Conservation (phyloP, 64 coral and sea anemone genomes). For the Pocillopora verrucosa region DNA sequence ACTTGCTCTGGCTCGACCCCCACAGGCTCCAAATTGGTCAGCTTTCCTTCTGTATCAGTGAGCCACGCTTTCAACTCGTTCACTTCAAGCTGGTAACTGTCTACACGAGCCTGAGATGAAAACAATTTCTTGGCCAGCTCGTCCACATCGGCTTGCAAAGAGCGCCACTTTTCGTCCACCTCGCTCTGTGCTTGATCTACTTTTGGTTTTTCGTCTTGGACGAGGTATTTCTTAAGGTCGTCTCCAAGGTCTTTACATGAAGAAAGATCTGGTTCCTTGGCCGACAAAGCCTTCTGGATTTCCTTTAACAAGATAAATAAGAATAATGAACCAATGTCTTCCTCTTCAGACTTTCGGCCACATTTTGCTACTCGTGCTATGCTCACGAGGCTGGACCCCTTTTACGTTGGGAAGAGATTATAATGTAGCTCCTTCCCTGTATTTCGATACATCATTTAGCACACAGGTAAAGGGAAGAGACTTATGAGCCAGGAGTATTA, state of each 20-base stretch:
- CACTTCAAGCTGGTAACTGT: conserved; percentile 58
- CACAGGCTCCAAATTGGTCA: conserved; percentile 60
- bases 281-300: conserved; percentile 71
- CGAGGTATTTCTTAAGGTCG: conserved; percentile 60
- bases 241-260: conserved; percentile 60
- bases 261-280: conserved; percentile 73
- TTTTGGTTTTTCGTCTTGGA: conserved; percentile 57
- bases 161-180: conserved; percentile 68
- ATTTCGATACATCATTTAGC: no score
- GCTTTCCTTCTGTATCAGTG: conserved; percentile 53
- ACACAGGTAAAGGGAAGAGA: no score
- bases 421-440: no score
- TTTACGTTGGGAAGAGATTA: no score
- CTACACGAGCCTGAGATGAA: conserved; percentile 70
- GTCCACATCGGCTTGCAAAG: conserved; percentile 55
- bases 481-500: no score
- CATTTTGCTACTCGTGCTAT: no score
- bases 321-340: background rate
- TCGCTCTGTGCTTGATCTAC: conserved; percentile 60
- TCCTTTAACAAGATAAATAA: conserved; percentile 34
- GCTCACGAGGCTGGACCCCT: no score
- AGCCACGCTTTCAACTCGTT: conserved; percentile 75
- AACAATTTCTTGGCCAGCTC: conserved; percentile 76
- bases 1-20: conserved; percentile 84
- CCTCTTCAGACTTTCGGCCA: no score